These are phyloP conservation scores for Tinea semifulvella DNA, from an alignment of 2,888 invertebrate genomes.

Conservation along the genomic window DNA sequence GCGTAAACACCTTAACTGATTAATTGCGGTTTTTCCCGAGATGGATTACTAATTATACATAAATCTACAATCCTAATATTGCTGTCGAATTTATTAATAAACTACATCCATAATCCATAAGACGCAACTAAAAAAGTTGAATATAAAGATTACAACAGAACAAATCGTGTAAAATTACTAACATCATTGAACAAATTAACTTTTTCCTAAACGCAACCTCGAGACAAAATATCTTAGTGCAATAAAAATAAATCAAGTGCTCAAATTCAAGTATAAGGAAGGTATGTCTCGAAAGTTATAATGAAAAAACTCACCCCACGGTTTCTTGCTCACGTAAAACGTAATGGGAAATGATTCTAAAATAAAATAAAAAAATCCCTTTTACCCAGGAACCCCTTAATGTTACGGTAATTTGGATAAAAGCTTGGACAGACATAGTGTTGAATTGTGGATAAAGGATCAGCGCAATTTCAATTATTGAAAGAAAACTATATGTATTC, in stretches of 20 bases:
- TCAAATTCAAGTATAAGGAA: constrained; percentile 9
- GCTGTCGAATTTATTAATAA: too few species aligned
- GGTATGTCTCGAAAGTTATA: background rate
- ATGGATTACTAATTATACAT: background rate
- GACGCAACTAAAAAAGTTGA: too few species aligned
- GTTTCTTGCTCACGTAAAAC: constrained; percentile 48
- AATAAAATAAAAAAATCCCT: constrained; percentile 51
- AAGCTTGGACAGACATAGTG: constrained; percentile 36
- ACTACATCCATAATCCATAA: too few species aligned
- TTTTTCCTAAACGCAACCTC: background rate
- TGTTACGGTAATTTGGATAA: constrained; percentile 58
- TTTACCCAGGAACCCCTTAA: constrained; percentile 37
- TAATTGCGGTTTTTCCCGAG: background rate
- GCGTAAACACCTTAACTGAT: constrained; percentile 5
- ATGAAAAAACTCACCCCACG: constrained; percentile 40
- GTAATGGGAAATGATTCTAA: constrained; percentile 61
- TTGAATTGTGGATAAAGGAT: too few species aligned
- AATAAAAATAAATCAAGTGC: constrained; percentile 10
- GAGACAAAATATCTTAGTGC: constrained; percentile 6
- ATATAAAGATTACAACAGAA: too few species aligned
- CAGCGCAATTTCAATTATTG: too few species aligned
- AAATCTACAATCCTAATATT: too few species aligned
- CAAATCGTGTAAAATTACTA: constrained; percentile 1
- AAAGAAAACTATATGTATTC: too few species aligned
- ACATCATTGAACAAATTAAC: constrained; percentile 9